Evolutionary conservation across 2,888 invertebrate species (phyloP).

Genomic region (Drosophila meridiana): DNA sequence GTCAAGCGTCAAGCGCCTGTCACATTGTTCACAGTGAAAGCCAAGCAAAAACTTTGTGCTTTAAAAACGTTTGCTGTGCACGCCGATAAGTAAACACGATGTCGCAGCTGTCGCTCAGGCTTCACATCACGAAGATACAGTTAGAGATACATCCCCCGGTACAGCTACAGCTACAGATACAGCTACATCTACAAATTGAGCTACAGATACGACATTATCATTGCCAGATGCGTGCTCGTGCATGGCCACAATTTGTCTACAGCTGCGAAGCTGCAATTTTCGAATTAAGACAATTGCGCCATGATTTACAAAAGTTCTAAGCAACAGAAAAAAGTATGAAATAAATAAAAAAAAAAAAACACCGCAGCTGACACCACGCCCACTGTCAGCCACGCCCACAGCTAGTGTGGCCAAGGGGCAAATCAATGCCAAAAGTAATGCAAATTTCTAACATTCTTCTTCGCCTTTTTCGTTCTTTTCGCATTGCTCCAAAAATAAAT

Average conservation of each 20-base stretch:
- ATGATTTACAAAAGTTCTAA: constrained; percentile 59
- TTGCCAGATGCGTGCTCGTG: constrained; percentile 66
- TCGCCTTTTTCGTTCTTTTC: constrained; percentile 7
- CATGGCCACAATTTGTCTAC: constrained; percentile 68
- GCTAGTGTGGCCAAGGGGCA: constrained; percentile 22
- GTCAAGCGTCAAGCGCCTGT: constrained; percentile 53
- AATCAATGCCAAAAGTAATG: constrained; percentile 61
- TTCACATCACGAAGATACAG: not conserved
- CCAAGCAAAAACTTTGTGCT: constrained; percentile 14
- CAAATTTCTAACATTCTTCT: constrained; percentile 48
- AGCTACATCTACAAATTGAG: constrained; percentile 8
- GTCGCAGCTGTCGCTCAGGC: not conserved
- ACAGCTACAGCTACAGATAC: constrained; percentile 2
- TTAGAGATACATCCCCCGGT: constrained; percentile 8
- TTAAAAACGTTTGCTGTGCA: constrained; percentile 17
- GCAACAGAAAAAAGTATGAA: constrained; percentile 6
- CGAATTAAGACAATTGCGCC: constrained; percentile 79
- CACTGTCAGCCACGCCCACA: constrained; percentile 2
- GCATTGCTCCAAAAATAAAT: constrained; percentile 65
- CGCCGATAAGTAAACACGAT: constrained; percentile 37
- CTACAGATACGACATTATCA: constrained; percentile 48
- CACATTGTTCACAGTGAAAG: constrained; percentile 34
- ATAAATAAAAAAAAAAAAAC: not conserved
- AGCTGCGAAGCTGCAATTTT: constrained; percentile 72
- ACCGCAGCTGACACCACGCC: constrained; percentile 16